Evolutionary conservation across 1,140 invertebrate species (phyloP).

Genomic region (Arion vulgaris): DNA sequence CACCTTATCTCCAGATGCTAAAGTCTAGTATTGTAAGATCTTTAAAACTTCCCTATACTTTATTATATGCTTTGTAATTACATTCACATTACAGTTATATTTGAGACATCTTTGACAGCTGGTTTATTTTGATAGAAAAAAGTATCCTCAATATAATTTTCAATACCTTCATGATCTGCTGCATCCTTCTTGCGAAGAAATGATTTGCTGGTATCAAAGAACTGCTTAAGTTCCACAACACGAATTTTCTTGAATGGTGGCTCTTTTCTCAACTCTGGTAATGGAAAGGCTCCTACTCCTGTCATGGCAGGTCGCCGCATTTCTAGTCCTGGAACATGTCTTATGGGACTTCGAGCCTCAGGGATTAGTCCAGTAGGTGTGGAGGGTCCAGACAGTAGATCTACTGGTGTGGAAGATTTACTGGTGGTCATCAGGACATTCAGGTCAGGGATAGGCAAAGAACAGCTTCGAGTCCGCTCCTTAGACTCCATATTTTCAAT

Average conservation of each 20-base stretch:
- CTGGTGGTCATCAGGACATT: constrained; percentile 76
- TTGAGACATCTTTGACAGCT: too few relatives aligned
- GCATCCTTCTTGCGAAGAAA: constrained; percentile 52
- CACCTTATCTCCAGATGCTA: too few relatives aligned
- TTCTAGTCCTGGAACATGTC: constrained; percentile 32
- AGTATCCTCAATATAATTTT: background rate
- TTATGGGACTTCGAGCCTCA: constrained; percentile 17
- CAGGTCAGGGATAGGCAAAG: constrained; percentile 93
- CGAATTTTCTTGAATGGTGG: constrained; percentile 65
- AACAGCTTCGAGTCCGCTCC: constrained; percentile 88
- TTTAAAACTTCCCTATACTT: too few relatives aligned
- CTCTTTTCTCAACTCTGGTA: constrained; percentile 50
- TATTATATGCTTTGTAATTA: too few relatives aligned
- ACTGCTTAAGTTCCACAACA: constrained; percentile 62
- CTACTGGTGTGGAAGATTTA: constrained; percentile 39
- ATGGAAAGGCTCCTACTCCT: background rate
- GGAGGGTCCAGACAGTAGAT: background rate
- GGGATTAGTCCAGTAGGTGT: constrained; percentile 27
- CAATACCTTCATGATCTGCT: constrained; percentile 33
- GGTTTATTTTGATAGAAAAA: too few relatives aligned
- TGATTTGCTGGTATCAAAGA: constrained; percentile 56
- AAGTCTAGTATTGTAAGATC: too few relatives aligned
- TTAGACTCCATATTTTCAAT: constrained; percentile 82
- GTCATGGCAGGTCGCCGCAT: constrained; percentile 33
- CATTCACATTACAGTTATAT: too few relatives aligned